These are phyloP conservation scores for Atherinosoma microstoma DNA, from an alignment of 2,797 vertebrate species.

Conservation along the genomic window DNA sequence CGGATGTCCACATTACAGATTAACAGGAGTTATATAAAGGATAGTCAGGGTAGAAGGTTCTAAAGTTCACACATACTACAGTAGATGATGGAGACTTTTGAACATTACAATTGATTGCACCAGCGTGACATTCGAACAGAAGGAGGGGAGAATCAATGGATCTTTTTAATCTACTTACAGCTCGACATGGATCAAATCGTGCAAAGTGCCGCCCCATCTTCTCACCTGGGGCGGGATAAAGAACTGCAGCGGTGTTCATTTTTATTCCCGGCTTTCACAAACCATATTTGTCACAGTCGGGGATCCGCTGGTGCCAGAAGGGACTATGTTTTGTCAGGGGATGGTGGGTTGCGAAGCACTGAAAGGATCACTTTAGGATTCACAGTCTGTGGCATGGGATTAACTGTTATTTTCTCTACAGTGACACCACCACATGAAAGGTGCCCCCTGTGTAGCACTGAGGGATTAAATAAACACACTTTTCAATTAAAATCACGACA, in stretches of 20 bases:
- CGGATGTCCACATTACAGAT: constrained; percentile 11
- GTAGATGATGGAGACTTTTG: constrained; percentile 65
- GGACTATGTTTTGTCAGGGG: constrained; percentile 62
- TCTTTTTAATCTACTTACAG: constrained; percentile 77
- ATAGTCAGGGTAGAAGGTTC: constrained; percentile 28
- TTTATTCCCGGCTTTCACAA: constrained; percentile 69
- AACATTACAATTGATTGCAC: constrained; percentile 73
- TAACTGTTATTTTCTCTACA: constrained; percentile 74
- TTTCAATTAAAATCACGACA: constrained; percentile 66
- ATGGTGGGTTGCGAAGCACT: constrained; percentile 51
- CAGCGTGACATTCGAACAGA: constrained; percentile 53
- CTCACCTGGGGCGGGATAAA: constrained; percentile 73
- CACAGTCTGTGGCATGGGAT: constrained; percentile 78
- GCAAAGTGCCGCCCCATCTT: constrained; percentile 51
- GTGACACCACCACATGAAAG: constrained; percentile 64
- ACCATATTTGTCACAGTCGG: constrained; percentile 75
- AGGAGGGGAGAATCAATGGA: constrained; percentile 67
- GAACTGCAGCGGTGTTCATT: constrained; percentile 59
- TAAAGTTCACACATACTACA: constrained; percentile 56
- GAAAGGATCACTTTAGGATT: constrained; percentile 72
- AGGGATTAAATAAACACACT: constrained; percentile 65
- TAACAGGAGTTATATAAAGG: constrained; percentile 37
- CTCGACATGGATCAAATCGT: constrained; percentile 74
- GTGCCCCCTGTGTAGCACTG: constrained; percentile 49
- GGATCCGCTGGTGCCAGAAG: constrained; percentile 58